phyloP scores from a whole-genome alignment of 1,140 invertebrate species.

The Drosophila pachea region DNA sequence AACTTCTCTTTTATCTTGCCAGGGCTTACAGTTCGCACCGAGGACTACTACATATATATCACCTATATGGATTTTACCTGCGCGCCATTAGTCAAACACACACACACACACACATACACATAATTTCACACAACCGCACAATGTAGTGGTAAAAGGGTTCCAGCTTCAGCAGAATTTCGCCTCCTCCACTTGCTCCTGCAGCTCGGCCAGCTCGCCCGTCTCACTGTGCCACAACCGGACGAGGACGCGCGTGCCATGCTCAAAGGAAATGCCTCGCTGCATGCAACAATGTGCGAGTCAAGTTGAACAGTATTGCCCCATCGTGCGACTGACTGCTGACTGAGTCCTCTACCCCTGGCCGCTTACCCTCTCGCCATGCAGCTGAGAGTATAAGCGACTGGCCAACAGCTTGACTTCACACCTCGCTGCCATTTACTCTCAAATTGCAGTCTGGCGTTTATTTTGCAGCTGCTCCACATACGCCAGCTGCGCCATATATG shows the following conservation, averaged over 20 bases:
- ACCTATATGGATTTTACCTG: conserved; percentile 57
- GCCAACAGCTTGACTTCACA: conserved; percentile 65
- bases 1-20: conserved; percentile 59
- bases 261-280: conserved; percentile 65
- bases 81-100: conserved; percentile 48
- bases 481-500: conserved; percentile 24
- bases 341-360: not conserved
- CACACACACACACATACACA: conserved; percentile 20
- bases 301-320: conserved; percentile 44
- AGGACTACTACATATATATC: conserved; percentile 6
- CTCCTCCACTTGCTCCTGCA: conserved; percentile 4
- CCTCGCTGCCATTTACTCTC: conserved; percentile 73
- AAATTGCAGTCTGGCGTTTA: conserved; percentile 59
- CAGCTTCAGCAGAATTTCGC: not conserved
- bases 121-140: not conserved
- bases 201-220: not conserved
- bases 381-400: conserved; percentile 12
- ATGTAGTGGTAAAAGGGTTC: conserved; percentile 29
- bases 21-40: conserved; percentile 4
- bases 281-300: conserved; percentile 73
- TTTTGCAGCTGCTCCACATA: conserved; percentile 9
- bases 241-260: conserved; percentile 42
- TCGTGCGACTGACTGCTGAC: conserved; percentile 12
- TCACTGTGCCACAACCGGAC: conserved; percentile 3
- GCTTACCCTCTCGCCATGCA: conserved; percentile 6